A percentile compares a stretch with the other conserved stretches of the same genome.
Conservation (phyloP, 2,113 vertebrate species). For the Grantiella picta region DNA sequence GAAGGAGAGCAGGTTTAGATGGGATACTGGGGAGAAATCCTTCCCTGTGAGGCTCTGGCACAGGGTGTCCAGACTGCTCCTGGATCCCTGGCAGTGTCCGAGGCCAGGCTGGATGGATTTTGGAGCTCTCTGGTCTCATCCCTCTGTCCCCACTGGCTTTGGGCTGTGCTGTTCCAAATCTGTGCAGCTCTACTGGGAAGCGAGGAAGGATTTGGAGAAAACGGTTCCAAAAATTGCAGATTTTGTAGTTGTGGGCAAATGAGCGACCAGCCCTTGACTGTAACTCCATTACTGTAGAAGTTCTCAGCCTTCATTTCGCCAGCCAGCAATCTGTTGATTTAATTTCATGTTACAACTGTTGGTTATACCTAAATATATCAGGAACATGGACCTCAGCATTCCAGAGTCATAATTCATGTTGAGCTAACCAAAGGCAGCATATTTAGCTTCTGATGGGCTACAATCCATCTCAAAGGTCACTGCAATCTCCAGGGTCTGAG, state of each 20-base stretch:
- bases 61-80: neutral
- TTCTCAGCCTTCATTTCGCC: neutral
- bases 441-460: slow-evolving; percentile 43
- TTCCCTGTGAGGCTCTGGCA: neutral
- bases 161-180: neutral
- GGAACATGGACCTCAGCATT: slow-evolving; percentile 18
- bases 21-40: neutral
- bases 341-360: slow-evolving; percentile 37
- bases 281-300: neutral
- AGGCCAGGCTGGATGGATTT: accelerated
- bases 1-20: neutral
- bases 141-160: accelerated
- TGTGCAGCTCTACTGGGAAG: neutral
- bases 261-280: neutral
- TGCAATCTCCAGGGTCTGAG: slow-evolving; percentile 1
- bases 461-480: slow-evolving; percentile 24
- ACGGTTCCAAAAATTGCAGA: neutral
- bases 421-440: neutral
- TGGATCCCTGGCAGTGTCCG: neutral
- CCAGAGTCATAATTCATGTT: slow-evolving; percentile 7
- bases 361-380: slow-evolving; percentile 62
- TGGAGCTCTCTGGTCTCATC: neutral
- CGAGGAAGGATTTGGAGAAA: neutral
- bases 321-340: slow-evolving; percentile 17
- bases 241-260: neutral